Evolutionary conservation across 2,888 invertebrate genomes (phyloP), one percentile per base, ranked within the genome.

Genomic region (Heliothis peltigera): DNA sequence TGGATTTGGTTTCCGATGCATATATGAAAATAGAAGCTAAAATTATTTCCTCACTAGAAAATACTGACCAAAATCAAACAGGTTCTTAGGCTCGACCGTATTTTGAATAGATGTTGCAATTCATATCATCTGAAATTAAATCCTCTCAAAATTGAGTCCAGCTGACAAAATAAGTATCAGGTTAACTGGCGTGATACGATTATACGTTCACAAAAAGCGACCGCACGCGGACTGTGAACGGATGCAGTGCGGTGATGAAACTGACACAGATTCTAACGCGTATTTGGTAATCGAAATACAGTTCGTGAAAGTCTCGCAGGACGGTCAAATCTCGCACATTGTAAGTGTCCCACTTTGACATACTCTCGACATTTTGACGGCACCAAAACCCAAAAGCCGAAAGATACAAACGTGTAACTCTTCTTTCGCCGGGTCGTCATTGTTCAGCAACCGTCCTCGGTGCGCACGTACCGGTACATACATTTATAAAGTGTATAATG

Each of bases 211-310:
- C 87, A 88, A 89, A 86, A 88, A 87, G 84, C 87, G 83, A 86
- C 83, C 88, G 87, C 87, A 84, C 85, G 86, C 86, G 85, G 85
- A 83, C 87, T 85, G 87, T 85, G 91, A 91, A 83, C 92, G 93
- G 92, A 93, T 92, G 92, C 92, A 90, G 89, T 86, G 87, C 87
- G 85, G 90, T 94, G 94, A 94, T 93, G 94, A 94, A 94, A 94
- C 92, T 93, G 94, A 94, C 94, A 94, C 93, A 95, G 93, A 93
- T 94, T 94, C 94, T 94, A 94, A 93, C 92, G 91, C 90, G 91
- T 90, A 93, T 95, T 95, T 94, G 93, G 94, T 94, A 94, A 95
- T 94, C 93, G 91, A 92, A 93, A 90, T 90, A 89, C 91, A 90
- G 89, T 88, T 89, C 93, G 94, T 93, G 94, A 95, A 95, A 94